Base-by-base conservation (phyloP, 2,888 invertebrate genomes). In the Malthinus seriepunctatus region DNA sequence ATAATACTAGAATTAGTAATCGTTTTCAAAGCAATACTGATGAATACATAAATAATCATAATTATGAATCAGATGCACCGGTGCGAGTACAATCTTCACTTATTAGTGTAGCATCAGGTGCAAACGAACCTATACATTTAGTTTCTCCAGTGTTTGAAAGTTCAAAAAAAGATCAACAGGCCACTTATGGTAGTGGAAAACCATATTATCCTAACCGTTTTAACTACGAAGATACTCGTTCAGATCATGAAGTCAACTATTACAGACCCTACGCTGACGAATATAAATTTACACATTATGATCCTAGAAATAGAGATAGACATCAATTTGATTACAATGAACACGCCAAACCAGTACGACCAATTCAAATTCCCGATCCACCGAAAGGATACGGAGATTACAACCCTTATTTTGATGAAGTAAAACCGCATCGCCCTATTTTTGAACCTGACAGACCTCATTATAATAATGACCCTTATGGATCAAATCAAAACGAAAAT, bases 11-110 rank as follows among this genome's bases (percentile, higher is more conserved):
- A 15, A 42, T 42, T 42, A 23, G 12, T n/a, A 11, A 39, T 15
- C 14, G 14, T n/a, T 8, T 9, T 42, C n/a, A 42, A n/a, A 9
- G 15, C 7, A 15, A 42, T 15, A 15, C n/a, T n/a, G n/a, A 15
- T 8, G 12, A 9, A 9, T 9, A 39, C 14, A 23, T n/a, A 4
- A 9, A 42, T 42, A 14, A 14, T 23, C 44, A 12, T 9, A 8
- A 11, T 3, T 11, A 5, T 12, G 11, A 10, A 10, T 47, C 48
- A 11, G 33, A 37, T 38, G 38, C 35, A 48, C 60, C 60, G 3
- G 37, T 42, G 31, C 35, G 23, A n/a, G 51, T 60, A 10, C 55
- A 56, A 23, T 56, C 60, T 12, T 55, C 60, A 5, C 12, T 55
- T 10, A 55, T 60, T 34, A 31, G 51, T 12, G 32, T 60, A 14